Conservation (phyloP, 2,113 vertebrate genomes). For the Panthera tigris region DNA sequence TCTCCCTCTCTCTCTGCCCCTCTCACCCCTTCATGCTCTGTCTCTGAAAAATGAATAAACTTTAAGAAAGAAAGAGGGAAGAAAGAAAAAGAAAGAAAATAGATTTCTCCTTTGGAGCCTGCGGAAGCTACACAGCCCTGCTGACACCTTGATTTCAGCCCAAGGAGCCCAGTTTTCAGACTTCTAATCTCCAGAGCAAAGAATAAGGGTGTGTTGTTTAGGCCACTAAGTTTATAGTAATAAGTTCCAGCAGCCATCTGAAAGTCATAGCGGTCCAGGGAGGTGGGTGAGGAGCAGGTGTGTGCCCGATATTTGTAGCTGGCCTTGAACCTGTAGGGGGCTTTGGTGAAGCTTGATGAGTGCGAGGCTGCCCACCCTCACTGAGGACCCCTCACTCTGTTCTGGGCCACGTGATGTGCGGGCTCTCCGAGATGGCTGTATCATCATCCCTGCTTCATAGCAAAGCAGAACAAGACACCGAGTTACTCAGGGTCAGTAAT, state of each 20-base stretch:
- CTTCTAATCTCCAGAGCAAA: neutral
- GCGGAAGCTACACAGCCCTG: neutral
- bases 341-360: neutral
- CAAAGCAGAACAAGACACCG: neutral
- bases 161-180: neutral
- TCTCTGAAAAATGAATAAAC: too few relatives aligned
- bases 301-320: too few relatives aligned
- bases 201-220: neutral
- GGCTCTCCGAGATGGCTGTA: too few relatives aligned
- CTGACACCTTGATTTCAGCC: neutral
- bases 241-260: neutral
- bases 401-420: neutral
- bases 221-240: neutral
- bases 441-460: neutral
- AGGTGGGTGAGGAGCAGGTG: neutral
- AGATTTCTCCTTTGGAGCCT: neutral
- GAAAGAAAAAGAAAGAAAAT: neutral
- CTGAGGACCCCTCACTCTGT: neutral
- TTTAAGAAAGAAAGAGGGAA: neutral
- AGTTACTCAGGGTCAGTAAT: neutral
- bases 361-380: fast-evolving
- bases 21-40: too few relatives aligned
- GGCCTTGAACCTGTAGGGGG: neutral
- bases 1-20: too few relatives aligned
- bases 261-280: neutral